A percentile compares a stretch with the other conserved stretches of the same genome.
Evolutionary conservation across 2,888 invertebrate genomes (phyloP).

Genomic region (Limnephilus lunatus): DNA sequence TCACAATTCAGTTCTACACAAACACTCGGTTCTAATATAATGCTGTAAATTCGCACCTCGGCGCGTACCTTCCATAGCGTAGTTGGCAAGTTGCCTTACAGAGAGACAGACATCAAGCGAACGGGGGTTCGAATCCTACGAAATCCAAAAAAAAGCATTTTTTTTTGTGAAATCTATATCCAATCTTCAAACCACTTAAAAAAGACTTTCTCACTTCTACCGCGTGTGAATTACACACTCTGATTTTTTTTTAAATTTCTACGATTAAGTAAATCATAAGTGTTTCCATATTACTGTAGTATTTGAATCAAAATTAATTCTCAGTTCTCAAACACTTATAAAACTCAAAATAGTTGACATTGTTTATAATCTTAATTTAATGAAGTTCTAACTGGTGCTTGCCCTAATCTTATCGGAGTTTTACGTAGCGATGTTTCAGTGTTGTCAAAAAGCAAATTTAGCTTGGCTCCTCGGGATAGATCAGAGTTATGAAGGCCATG

Average conservation of each 20-base stretch:
- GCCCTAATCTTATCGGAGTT: slow-evolving; percentile 14
- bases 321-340: background rate
- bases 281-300: background rate
- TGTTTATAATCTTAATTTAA: background rate
- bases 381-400: background rate
- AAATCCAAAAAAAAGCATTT: no score
- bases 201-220: no score
- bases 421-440: slow-evolving; percentile 27
- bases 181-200: no score
- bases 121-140: no score
- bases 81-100: no score
- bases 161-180: no score
- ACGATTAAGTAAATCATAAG: background rate
- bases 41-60: no score
- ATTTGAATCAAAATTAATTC: background rate
- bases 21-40: no score
- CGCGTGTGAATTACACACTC: no score
- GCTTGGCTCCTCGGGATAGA: slow-evolving; percentile 17
- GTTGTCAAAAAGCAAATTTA: slow-evolving; percentile 51
- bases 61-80: no score
- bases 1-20: no score
- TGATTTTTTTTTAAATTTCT: background rate
- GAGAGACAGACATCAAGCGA: no score
- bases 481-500: slow-evolving; percentile 43
- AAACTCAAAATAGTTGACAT: background rate